Percentiles rank a stretch among this genome's conserved stretches.
Conservation (phyloP, 2,113 vertebrate species). For the Corythornis madagascariensis region DNA sequence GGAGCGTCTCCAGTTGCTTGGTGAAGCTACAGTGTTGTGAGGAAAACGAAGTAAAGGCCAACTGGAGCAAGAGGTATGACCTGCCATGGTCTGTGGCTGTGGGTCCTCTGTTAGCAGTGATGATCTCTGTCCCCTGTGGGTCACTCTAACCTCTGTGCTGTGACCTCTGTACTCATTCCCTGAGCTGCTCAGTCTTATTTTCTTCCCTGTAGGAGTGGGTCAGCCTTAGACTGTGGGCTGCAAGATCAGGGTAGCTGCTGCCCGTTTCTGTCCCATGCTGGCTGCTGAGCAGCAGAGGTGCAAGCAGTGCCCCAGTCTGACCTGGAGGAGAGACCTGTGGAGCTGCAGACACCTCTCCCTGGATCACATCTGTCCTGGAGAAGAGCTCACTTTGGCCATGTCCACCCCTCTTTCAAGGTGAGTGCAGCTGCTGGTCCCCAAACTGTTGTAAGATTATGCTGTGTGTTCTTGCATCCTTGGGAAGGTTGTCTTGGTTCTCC, state of each 20-base stretch:
- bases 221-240: background rate
- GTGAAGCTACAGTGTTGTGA: accelerated
- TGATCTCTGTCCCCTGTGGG: accelerated
- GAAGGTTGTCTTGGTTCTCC: background rate
- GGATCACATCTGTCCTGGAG: background rate
- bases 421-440: accelerated
- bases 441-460: accelerated
- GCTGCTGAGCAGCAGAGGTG: accelerated
- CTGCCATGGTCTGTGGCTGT: accelerated
- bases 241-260: background rate
- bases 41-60: background rate
- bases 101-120: background rate
- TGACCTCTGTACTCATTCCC: too few relatives aligned
- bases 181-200: background rate
- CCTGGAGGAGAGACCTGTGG: background rate
- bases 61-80: background rate
- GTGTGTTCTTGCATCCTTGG: accelerated
- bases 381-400: accelerated
- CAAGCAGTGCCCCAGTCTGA: background rate
- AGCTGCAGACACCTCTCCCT: background rate
- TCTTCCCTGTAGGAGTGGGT: background rate
- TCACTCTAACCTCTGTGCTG: background rate
- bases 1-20: background rate
- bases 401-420: background rate
- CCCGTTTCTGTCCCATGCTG: accelerated